Conservation (phyloP, 2,888 invertebrate species). For the Nebria brevicollis region DNA sequence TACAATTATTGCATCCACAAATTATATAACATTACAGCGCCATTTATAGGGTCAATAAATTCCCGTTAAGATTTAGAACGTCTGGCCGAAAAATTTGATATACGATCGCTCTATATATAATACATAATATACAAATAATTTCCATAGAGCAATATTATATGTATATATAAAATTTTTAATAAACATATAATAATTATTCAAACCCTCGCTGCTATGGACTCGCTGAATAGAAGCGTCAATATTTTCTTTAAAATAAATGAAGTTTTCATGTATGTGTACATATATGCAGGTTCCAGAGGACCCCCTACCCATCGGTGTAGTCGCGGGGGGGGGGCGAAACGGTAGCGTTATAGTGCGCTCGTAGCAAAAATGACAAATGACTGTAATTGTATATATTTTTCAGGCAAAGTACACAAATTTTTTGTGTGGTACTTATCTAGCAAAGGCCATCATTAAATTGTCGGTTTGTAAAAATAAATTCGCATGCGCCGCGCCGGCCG, state of each 20-base stretch:
- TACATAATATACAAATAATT: not conserved
- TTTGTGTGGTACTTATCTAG: conserved; percentile 46
- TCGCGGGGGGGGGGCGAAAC: not conserved
- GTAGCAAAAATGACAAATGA: conserved; percentile 40
- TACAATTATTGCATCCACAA: conserved; percentile 34
- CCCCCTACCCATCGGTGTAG: too few species aligned
- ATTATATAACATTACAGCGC: conserved; percentile 38
- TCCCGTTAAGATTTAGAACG: conserved; percentile 24
- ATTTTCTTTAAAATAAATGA: too few species aligned
- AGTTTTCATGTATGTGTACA: too few species aligned
- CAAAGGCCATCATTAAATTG: conserved; percentile 47
- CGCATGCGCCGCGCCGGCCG: not conserved
- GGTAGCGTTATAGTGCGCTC: conserved; percentile 4
- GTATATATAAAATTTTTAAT: too few species aligned
- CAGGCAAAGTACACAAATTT: conserved; percentile 46
- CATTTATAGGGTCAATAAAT: conserved; percentile 42
- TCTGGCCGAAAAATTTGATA: conserved; percentile 32
- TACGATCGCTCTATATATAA: conserved; percentile 16
- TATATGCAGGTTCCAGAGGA: too few species aligned
- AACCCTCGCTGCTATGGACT: too few species aligned
- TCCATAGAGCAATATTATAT: not conserved
- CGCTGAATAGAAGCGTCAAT: too few species aligned
- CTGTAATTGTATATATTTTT: conserved; percentile 48
- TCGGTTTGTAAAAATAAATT: conserved; percentile 45
- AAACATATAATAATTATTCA: too few species aligned